phyloP scores from a whole-genome alignment of 2,797 vertebrate genomes.

The Mus caroli region DNA sequence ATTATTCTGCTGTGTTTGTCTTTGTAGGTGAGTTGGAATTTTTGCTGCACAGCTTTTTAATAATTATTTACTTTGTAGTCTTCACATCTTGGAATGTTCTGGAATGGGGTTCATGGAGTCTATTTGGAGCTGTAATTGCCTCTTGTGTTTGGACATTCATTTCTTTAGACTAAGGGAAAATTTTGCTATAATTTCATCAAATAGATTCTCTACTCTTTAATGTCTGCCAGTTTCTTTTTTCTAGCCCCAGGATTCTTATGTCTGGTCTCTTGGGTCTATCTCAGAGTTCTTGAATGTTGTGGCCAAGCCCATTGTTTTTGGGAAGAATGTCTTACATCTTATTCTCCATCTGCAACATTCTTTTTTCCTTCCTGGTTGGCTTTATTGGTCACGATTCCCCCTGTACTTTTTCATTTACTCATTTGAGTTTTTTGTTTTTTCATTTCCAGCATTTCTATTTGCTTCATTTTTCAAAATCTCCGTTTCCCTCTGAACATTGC shows the following conservation, averaged over 20 bases:
- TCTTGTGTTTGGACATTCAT: not conserved
- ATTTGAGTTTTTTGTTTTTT: not conserved
- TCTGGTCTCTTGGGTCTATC: not conserved
- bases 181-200: not conserved
- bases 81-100: not conserved
- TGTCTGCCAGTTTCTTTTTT: not conserved
- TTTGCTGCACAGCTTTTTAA: not conserved
- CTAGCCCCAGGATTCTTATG: not conserved
- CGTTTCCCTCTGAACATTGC: not conserved
- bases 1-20: not conserved
- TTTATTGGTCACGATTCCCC: not conserved
- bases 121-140: not conserved
- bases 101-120: not conserved
- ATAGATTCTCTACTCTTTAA: not conserved
- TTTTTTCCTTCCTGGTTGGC: not conserved
- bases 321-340: not conserved
- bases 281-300: not conserved
- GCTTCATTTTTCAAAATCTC: not conserved
- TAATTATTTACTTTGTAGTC: not conserved
- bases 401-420: not conserved
- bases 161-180: not conserved
- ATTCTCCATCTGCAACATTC: not conserved
- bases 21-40: not conserved
- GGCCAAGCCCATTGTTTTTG: not conserved
- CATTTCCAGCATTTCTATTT: not conserved